A percentile compares a stretch with the other conserved stretches of the same genome.
Conservation (phyloP, 2,113 vertebrate genomes). For the Eurystomus gularis region DNA sequence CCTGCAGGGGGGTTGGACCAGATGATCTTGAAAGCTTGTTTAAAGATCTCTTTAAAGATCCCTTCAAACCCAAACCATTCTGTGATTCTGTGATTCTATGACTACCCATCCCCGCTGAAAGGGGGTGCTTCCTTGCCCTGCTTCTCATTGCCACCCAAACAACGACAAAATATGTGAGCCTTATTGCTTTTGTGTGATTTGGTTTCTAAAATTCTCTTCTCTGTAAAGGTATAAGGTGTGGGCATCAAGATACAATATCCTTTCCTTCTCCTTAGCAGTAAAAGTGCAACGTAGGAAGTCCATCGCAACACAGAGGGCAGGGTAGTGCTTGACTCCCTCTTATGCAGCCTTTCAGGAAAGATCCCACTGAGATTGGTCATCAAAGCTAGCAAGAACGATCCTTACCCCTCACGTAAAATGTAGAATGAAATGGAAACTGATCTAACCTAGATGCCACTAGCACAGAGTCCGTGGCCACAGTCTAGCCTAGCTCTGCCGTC, state of each 20-base stretch:
- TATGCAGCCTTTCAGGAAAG: background rate
- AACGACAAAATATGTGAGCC: background rate
- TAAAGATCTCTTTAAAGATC: too few relatives aligned
- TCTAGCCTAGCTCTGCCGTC: background rate
- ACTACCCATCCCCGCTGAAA: background rate
- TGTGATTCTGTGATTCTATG: background rate
- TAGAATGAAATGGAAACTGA: background rate
- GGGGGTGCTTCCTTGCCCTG: background rate
- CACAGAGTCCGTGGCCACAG: fast-evolving
- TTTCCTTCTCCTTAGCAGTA: background rate
- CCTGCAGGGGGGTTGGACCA: background rate
- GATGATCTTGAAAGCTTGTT: too few relatives aligned
- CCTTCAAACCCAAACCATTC: background rate
- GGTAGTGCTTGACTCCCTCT: background rate
- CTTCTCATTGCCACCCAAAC: background rate
- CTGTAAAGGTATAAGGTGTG: background rate
- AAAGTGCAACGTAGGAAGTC: background rate
- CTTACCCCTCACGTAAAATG: fast-evolving
- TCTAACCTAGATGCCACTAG: background rate
- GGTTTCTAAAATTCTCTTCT: background rate
- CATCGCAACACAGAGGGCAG: background rate
- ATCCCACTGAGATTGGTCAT: background rate
- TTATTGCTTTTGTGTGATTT: background rate
- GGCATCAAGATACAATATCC: background rate
- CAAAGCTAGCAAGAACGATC: background rate